Conservation (phyloP, 2,888 invertebrate genomes). For the Andrena bucephala region DNA sequence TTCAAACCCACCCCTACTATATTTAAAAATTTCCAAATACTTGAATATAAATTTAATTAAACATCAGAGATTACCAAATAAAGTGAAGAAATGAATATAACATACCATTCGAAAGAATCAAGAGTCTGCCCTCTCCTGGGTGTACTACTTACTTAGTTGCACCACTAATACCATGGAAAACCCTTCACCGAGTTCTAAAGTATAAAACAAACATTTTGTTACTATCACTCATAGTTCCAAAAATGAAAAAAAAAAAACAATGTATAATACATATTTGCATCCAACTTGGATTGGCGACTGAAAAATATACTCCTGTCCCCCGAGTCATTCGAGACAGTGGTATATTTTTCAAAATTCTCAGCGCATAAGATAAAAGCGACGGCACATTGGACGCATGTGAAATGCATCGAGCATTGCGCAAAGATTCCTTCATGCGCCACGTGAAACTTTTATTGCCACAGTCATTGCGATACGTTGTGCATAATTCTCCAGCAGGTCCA, state of each 20-base stretch:
- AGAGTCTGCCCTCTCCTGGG: too few relatives aligned
- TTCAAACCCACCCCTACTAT: too few relatives aligned
- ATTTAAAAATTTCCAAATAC: too few relatives aligned
- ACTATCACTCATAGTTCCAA: background rate
- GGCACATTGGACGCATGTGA: background rate
- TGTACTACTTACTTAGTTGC: too few relatives aligned
- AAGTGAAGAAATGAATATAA: too few relatives aligned
- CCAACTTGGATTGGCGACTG: background rate
- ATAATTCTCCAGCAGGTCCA: background rate
- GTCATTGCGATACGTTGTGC: constrained; percentile 12
- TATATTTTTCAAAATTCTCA: background rate
- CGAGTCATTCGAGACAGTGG: background rate
- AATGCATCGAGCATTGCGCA: background rate
- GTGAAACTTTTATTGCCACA: background rate
- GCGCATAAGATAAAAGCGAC: background rate
- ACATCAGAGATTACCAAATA: too few relatives aligned
- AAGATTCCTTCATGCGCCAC: constrained; percentile 8
- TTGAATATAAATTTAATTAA: too few relatives aligned
- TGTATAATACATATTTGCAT: constrained; percentile 2
- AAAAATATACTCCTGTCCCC: background rate
- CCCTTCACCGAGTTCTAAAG: too few relatives aligned
- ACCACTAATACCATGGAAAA: too few relatives aligned
- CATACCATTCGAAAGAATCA: too few relatives aligned
- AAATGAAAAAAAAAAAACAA: background rate
- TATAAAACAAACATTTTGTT: too few relatives aligned